phyloP scores from a whole-genome alignment of 2,113 vertebrate species.

The Gobius niger region DNA sequence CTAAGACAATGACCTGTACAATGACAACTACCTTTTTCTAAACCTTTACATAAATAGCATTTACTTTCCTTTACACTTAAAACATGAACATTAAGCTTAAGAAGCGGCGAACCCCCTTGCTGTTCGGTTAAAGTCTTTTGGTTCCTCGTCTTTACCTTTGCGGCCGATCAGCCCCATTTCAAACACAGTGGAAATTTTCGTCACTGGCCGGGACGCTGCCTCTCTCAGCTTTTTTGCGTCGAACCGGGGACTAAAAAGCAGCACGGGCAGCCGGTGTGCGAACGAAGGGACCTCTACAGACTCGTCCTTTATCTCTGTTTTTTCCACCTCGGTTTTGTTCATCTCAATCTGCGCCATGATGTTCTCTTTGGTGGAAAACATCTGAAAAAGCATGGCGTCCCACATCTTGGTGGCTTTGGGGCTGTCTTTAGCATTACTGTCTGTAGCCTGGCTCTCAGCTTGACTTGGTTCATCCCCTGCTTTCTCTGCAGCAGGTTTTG shows the following conservation, averaged over 20 bases:
- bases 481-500: constrained; percentile 24
- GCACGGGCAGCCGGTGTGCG: constrained; percentile 79
- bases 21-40: constrained; percentile 20
- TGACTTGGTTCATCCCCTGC: constrained; percentile 4
- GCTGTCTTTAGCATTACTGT: neutral
- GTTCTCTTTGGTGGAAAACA: constrained; percentile 80
- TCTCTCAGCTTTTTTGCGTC: constrained; percentile 90
- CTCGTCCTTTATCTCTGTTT: constrained; percentile 31
- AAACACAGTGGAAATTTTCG: constrained; percentile 72
- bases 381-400: constrained; percentile 90
- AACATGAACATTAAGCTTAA: constrained; percentile 43
- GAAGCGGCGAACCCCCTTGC: constrained; percentile 82
- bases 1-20: constrained; percentile 42
- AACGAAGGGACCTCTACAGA: constrained; percentile 72
- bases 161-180: constrained; percentile 79
- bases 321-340: constrained; percentile 63
- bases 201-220: constrained; percentile 80
- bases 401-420: constrained; percentile 86
- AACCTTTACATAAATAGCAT: constrained; percentile 41
- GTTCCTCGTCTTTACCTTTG: constrained; percentile 78
- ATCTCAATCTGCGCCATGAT: constrained; percentile 78
- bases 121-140: constrained; percentile 88
- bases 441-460: constrained; percentile 50
- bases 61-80: constrained; percentile 28
- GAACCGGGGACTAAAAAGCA: constrained; percentile 88